Evolutionary conservation across 2,888 invertebrate genomes (phyloP), one percentile per base, ranked within the genome.

Genomic region (Drosophila setosimentum): DNA sequence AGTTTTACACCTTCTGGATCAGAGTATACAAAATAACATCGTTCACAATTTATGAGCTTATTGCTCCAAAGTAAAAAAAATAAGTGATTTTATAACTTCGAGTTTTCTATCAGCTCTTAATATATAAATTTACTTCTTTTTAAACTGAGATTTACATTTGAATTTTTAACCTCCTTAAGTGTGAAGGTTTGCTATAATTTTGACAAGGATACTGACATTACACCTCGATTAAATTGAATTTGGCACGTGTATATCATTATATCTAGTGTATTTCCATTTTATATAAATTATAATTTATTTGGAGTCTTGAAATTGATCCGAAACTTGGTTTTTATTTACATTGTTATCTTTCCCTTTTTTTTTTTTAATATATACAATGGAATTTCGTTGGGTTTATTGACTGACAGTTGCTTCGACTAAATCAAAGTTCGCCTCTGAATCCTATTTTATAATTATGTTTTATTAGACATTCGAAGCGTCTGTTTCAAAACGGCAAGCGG

Each of bases 401-500:
- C n/a, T 42, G 62, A 55, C 29, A 63, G 33, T 27, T 2, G 29
- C 13, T 18, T 18, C 6, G 16, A 51, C 7, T 32, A n/a, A 37
- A 32, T 16, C 1, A 10, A 50, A 32, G 13, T 21, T 27, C 1
- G 3, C 18, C 13, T 13, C 21, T 32, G 5, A 53, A 24, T n/a
- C 33, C 3, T n/a, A 18, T 27, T 24, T 35, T 27, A 6, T 5
- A 2, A 11, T n/a, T 55, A 2, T 13, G 3, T 37, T 33, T 29
- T 24, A 18, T 76, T 76, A 59, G 57, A 57, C 29, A 72, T 72
- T 54, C 72, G 61, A 24, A 27, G 40, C n/a, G 62, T 42, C 0
- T 37, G 64, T 37, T 35, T 27, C 24, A 50, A 4, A 24, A 6
- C 8, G 11, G 54, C 35, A 8, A 40, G 40, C 42, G 16, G 21